A percentile compares a stretch with the other conserved stretches of the same genome.
Conservation (phyloP, 2,888 invertebrate species). For the Epirrita christyi region DNA sequence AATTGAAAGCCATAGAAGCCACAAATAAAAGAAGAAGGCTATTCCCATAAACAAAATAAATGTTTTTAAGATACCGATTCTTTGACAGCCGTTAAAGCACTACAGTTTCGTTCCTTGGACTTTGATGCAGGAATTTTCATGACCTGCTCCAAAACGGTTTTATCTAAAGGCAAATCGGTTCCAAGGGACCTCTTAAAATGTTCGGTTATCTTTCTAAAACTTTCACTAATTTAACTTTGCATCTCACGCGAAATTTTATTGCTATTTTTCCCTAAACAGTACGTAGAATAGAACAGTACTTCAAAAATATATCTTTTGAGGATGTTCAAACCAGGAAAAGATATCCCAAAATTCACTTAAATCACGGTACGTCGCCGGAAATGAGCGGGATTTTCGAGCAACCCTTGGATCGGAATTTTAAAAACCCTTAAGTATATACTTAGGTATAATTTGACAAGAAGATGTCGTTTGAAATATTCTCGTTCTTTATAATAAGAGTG, state of each 20-base stretch:
- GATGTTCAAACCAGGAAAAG: conserved; percentile 6
- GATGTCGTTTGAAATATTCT: background rate
- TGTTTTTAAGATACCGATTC: too few relatives aligned
- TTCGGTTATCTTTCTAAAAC: background rate
- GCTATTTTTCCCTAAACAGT: background rate
- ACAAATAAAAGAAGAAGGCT: too few relatives aligned
- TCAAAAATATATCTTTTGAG: background rate
- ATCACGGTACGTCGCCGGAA: conserved; percentile 13
- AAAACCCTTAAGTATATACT: conserved; percentile 6
- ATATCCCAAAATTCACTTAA: conserved; percentile 16
- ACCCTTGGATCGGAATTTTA: conserved; percentile 11
- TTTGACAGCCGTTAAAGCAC: conserved; percentile 27
- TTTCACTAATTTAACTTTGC: background rate
- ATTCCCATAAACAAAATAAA: too few relatives aligned
- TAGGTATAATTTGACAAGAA: background rate
- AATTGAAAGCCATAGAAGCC: too few relatives aligned
- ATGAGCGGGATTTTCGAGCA: conserved; percentile 6
- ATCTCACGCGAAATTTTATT: background rate
- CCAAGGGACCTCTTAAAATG: background rate
- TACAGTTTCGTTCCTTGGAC: background rate
- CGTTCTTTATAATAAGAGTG: background rate
- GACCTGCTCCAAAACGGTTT: too few relatives aligned
- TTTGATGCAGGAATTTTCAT: too few relatives aligned
- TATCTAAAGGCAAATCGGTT: background rate
- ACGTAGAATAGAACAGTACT: background rate